These are phyloP conservation scores for Typhlichthys eigenmanni DNA, from an alignment of 2,797 vertebrate genomes.

Conservation along the genomic window DNA sequence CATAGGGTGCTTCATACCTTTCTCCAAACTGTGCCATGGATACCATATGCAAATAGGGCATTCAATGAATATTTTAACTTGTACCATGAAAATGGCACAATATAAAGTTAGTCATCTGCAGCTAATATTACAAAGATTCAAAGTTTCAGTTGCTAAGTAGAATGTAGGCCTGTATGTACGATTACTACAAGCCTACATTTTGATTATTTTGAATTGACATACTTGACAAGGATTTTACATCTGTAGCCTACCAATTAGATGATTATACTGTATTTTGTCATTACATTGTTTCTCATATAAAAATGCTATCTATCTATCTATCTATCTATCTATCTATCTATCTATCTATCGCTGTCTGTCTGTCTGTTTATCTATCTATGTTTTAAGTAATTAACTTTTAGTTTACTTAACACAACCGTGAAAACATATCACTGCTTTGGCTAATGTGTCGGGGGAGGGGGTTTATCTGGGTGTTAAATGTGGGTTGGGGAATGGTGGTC, in stretches of 20 bases:
- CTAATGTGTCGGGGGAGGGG: conserved; percentile 59
- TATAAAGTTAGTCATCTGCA: conserved; percentile 12
- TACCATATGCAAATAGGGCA: conserved; percentile 70
- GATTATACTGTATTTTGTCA: too few species aligned
- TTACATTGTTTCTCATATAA: too few species aligned
- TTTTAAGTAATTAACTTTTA: conserved; percentile 12
- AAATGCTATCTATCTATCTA: too few species aligned
- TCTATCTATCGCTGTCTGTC: not conserved
- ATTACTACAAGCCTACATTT: not conserved
- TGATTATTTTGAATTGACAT: not conserved
- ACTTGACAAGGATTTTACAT: not conserved
- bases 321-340: too few species aligned
- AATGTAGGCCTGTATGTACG: too few species aligned
- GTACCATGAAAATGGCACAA: conserved; percentile 30
- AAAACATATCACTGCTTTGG: conserved; percentile 45
- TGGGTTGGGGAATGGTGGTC: conserved; percentile 51
- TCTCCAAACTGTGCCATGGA: conserved; percentile 54
- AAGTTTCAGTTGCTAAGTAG: not conserved
- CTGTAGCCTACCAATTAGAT: not conserved
- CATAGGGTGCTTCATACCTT: conserved; percentile 64
- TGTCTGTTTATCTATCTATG: not conserved
- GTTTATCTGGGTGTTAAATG: conserved; percentile 43
- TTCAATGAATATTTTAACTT: conserved; percentile 55
- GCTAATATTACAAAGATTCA: not conserved
- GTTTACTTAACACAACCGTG: conserved; percentile 52